A percentile compares a stretch with the other conserved stretches of the same genome.
phyloP scores from a whole-genome alignment of 2,888 invertebrate genomes.

The Chesias legatella region DNA sequence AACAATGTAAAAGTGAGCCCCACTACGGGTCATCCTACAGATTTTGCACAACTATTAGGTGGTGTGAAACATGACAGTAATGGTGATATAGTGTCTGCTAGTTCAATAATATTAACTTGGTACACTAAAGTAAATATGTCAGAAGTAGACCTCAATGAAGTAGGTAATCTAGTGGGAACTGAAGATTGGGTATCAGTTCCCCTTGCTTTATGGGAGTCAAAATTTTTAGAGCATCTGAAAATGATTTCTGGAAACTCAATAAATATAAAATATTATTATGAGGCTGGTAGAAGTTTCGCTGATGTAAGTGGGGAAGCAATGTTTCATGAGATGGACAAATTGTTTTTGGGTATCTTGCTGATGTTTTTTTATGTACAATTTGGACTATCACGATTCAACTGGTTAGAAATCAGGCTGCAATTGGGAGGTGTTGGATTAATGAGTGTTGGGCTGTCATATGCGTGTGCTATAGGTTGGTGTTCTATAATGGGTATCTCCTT shows the following conservation, averaged over 20 bases:
- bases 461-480: constrained; percentile 86
- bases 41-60: constrained; percentile 83
- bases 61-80: constrained; percentile 77
- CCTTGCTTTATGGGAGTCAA: constrained; percentile 82
- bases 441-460: constrained; percentile 86
- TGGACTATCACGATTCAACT: constrained; percentile 87
- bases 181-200: constrained; percentile 86
- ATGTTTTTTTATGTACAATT: constrained; percentile 88
- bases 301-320: constrained; percentile 85
- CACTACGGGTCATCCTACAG: constrained; percentile 82
- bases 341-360: constrained; percentile 83
- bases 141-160: constrained; percentile 82
- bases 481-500: constrained; percentile 86
- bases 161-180: constrained; percentile 86
- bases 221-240: constrained; percentile 72
- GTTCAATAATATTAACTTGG: constrained; percentile 83
- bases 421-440: constrained; percentile 85
- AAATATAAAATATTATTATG: constrained; percentile 75
- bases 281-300: constrained; percentile 86
- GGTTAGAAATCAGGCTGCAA: constrained; percentile 85
- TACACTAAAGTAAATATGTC: constrained; percentile 85
- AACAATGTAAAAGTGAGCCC: constrained; percentile 82
- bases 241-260: constrained; percentile 46
- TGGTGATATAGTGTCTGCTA: constrained; percentile 83
- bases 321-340: constrained; percentile 86